phyloP scores from a whole-genome alignment of 2,113 vertebrate species.

The Poeciliopsis prolifica region DNA sequence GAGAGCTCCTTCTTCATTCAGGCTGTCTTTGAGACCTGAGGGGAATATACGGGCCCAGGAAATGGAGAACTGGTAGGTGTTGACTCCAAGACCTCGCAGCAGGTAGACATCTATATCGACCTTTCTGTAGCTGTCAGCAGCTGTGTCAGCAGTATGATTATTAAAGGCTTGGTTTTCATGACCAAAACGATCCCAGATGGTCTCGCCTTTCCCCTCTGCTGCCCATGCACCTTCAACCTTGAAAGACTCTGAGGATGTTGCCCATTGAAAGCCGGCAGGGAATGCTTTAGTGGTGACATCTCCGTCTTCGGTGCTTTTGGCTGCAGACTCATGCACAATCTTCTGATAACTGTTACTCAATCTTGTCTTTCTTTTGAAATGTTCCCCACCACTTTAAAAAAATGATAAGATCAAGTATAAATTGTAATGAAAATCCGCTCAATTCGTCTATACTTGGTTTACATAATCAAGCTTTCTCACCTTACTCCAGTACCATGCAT shows the following conservation, averaged over 20 bases:
- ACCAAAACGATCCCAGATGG: constrained; percentile 88
- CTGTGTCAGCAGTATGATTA: constrained; percentile 84
- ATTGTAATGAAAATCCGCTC: background rate
- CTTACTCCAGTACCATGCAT: constrained; percentile 19
- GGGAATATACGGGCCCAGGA: constrained; percentile 95
- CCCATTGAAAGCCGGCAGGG: constrained; percentile 88
- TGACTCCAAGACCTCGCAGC: constrained; percentile 84
- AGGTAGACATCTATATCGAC: constrained; percentile 85
- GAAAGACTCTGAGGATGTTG: constrained; percentile 87
- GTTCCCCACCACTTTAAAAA: constrained; percentile 14
- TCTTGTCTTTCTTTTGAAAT: background rate
- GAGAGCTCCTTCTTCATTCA: too few species aligned
- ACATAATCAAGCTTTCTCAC: constrained; percentile 39
- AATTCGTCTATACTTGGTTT: too few species aligned
- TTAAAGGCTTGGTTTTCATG: constrained; percentile 60
- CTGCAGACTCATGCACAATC: constrained; percentile 82
- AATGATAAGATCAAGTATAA: background rate
- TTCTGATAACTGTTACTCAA: constrained; percentile 73
- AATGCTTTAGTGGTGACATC: constrained; percentile 83
- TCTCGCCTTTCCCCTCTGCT: constrained; percentile 88
- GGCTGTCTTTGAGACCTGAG: too few species aligned
- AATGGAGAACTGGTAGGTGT: constrained; percentile 92
- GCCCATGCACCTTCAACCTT: constrained; percentile 90
- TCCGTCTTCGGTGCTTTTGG: constrained; percentile 75
- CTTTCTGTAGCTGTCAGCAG: constrained; percentile 94